Evolutionary conservation across 2,888 invertebrate species (phyloP).

Genomic region (Deilephila porcellus): DNA sequence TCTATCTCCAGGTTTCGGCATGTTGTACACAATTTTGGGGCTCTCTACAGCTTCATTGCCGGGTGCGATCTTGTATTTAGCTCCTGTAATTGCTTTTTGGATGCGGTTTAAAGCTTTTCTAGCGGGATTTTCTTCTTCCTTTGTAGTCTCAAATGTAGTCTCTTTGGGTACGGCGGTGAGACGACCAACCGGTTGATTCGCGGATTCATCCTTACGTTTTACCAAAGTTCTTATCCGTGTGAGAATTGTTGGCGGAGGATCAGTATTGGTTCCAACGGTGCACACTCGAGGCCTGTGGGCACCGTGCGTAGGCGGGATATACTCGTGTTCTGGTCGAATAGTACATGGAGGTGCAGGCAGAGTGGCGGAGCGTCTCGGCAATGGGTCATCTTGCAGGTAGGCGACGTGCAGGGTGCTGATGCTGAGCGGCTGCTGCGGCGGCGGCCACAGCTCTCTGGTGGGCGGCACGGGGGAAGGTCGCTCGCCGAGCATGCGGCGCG

Average conservation of each 20-base stretch:
- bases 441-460: conserved; percentile 75
- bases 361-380: conserved; percentile 64
- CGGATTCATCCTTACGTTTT: conserved; percentile 56
- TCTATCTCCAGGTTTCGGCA: conserved; percentile 75
- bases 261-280: conserved; percentile 77
- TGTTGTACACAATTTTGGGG: conserved; percentile 77
- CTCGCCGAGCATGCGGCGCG: conserved; percentile 77
- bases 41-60: conserved; percentile 68
- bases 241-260: conserved; percentile 66
- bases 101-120: conserved; percentile 67
- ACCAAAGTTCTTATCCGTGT: conserved; percentile 59
- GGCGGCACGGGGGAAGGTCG: conserved; percentile 77
- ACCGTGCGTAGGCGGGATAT: conserved; percentile 38
- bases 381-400: conserved; percentile 71
- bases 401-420: conserved; percentile 79
- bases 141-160: conserved; percentile 58
- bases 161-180: conserved; percentile 68
- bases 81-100: conserved; percentile 70
- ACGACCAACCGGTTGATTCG: conserved; percentile 58
- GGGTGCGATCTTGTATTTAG: conserved; percentile 73
- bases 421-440: conserved; percentile 70
- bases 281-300: conserved; percentile 56
- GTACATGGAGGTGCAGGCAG: conserved; percentile 67
- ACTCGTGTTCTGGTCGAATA: conserved; percentile 54
- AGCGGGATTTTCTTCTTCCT: conserved; percentile 63